These are phyloP conservation scores for Melitaea cinxia DNA, from an alignment of 1,140 invertebrate species.

Conservation along the genomic window DNA sequence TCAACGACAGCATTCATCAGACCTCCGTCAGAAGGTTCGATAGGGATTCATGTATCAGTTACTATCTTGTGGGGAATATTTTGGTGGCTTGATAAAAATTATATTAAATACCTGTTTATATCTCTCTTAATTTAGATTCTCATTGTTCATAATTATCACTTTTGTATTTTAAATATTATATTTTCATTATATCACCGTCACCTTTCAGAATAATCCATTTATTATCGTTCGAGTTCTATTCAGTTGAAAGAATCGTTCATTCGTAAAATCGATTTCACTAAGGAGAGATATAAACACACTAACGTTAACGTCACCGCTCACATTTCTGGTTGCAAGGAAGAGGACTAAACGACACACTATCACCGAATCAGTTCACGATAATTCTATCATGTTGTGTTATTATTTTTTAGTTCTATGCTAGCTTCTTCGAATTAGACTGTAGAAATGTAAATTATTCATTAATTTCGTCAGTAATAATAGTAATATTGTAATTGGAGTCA, in stretches of 20 bases:
- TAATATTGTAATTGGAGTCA: slow-evolving; percentile 39
- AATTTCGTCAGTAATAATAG: slow-evolving; percentile 33
- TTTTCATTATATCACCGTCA: not conserved
- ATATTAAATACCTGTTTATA: slow-evolving; percentile 28
- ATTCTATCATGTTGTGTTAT: slow-evolving; percentile 26
- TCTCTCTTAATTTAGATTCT: slow-evolving; percentile 16
- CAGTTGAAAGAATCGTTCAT: too few relatives aligned
- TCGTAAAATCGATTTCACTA: not conserved
- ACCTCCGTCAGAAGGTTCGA: slow-evolving; percentile 78
- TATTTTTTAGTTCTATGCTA: slow-evolving; percentile 36
- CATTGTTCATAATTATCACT: not conserved
- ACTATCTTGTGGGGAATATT: slow-evolving; percentile 29
- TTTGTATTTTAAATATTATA: not conserved
- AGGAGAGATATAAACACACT: slow-evolving; percentile 39
- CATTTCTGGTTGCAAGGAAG: slow-evolving; percentile 41
- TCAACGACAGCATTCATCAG: slow-evolving; percentile 70
- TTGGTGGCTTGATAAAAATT: slow-evolving; percentile 37
- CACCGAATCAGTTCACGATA: slow-evolving; percentile 30
- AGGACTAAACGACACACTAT: slow-evolving; percentile 36
- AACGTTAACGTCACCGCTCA: slow-evolving; percentile 39
- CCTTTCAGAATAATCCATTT: too few relatives aligned
- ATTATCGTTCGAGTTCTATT: too few relatives aligned
- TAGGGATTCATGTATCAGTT: slow-evolving; percentile 30
- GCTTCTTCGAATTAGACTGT: slow-evolving; percentile 33
- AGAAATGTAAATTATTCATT: slow-evolving; percentile 27